Percentiles rank a stretch among this genome's conserved stretches.
Evolutionary conservation across 1,140 invertebrate genomes (phyloP).

Genomic region (Caerostris darwini): DNA sequence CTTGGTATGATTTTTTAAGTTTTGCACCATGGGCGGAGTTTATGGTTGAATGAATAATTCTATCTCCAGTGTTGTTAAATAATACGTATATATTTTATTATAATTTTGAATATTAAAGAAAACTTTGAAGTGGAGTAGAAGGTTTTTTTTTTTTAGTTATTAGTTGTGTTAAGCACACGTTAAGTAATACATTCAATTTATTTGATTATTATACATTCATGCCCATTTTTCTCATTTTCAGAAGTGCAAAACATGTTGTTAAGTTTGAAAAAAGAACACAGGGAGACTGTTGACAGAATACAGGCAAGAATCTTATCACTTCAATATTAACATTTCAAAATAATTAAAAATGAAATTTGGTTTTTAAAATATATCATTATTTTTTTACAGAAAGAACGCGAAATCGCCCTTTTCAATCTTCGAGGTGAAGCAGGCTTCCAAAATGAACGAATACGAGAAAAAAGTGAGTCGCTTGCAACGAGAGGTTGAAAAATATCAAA

Average conservation of each 20-base stretch:
- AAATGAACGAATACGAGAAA: constrained; percentile 81
- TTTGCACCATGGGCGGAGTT: too few species aligned
- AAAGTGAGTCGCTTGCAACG: constrained; percentile 82
- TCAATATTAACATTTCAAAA: not conserved
- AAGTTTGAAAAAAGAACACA: constrained; percentile 82
- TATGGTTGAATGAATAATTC: too few species aligned
- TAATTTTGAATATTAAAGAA: too few species aligned
- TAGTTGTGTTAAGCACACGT: too few species aligned
- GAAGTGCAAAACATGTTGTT: constrained; percentile 82
- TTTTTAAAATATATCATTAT: not conserved
- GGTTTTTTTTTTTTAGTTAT: too few species aligned
- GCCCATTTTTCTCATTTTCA: constrained; percentile 61
- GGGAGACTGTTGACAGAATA: constrained; percentile 80
- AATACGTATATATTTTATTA: too few species aligned
- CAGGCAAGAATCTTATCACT: constrained; percentile 71
- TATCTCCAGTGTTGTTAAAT: too few species aligned
- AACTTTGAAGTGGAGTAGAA: too few species aligned
- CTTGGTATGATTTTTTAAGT: too few species aligned
- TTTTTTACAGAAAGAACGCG: constrained; percentile 74
- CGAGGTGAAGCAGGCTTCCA: constrained; percentile 82
- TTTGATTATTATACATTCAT: too few species aligned
- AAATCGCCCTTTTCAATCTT: constrained; percentile 78
- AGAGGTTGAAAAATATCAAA: constrained; percentile 82
- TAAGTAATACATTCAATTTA: too few species aligned
- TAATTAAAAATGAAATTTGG: not conserved